These are phyloP conservation scores for Indri indri DNA, from an alignment of 2,113 vertebrate species.

Conservation along the genomic window DNA sequence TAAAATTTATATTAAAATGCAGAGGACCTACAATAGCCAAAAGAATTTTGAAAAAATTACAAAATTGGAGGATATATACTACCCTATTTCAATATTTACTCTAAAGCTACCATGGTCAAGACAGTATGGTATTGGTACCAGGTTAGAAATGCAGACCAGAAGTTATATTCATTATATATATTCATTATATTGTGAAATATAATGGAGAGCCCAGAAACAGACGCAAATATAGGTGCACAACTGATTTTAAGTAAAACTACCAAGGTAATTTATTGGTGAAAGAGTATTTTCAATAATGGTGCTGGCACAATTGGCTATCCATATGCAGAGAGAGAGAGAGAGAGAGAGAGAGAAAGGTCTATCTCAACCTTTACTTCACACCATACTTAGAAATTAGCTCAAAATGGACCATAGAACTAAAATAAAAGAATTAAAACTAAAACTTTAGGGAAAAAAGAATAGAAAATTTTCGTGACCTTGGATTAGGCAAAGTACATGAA, in stretches of 20 bases:
- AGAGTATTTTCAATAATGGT: background rate
- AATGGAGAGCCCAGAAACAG: background rate
- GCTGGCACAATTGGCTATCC: background rate
- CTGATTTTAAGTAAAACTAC: background rate
- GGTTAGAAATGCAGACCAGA: background rate
- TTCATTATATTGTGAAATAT: no score
- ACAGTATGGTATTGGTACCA: background rate
- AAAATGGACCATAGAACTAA: background rate
- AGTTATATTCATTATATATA: no score
- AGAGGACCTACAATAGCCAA: background rate
- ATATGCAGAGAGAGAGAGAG: background rate
- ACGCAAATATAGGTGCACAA: background rate
- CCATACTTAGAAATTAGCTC: background rate
- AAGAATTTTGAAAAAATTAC: background rate
- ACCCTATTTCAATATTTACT: background rate
- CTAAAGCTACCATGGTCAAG: background rate
- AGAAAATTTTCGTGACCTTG: background rate
- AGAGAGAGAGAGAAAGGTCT: no score
- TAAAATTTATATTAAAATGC: background rate
- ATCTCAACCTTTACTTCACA: background rate
- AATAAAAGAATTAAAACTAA: background rate
- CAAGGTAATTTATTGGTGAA: background rate
- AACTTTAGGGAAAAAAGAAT: background rate
- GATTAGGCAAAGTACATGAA: background rate
- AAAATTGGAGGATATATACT: background rate